Percentiles rank a stretch among this genome's conserved stretches.
phyloP scores from a whole-genome alignment of 2,888 invertebrate genomes.

The Aphidius colemani region DNA sequence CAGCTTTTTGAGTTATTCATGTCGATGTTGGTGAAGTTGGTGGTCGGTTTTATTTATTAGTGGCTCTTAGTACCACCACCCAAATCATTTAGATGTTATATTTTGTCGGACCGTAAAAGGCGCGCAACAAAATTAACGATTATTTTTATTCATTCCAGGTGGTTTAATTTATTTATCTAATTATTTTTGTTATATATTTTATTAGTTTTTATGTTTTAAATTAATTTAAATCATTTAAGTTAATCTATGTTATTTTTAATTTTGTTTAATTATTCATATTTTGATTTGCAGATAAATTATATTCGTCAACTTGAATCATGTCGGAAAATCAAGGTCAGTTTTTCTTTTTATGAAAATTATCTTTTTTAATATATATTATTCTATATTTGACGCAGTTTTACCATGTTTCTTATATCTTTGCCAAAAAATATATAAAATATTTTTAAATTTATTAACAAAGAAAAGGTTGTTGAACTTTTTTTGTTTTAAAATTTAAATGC shows the following conservation, averaged over 20 bases:
- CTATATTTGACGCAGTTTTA: no score
- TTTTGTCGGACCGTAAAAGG: conserved; percentile 38
- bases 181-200: background rate
- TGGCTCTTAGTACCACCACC: conserved; percentile 27
- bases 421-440: no score
- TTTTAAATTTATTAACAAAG: no score
- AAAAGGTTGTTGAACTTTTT: no score
- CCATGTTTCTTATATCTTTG: no score
- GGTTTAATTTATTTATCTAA: conserved; percentile 4
- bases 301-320: conserved; percentile 39
- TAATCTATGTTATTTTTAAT: background rate
- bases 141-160: conserved; percentile 15
- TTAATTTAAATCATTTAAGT: background rate
- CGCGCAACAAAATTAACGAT: conserved; percentile 31
- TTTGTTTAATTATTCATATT: background rate
- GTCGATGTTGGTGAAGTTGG: background rate
- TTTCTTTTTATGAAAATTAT: background rate
- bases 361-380: no score
- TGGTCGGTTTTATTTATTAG: conserved; percentile 5
- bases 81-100: conserved; percentile 26
- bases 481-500: no score
- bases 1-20: background rate
- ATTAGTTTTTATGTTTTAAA: background rate
- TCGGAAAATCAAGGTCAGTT: conserved; percentile 55
- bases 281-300: background rate